phyloP scores from a whole-genome alignment of 1,140 invertebrate species.

The Camponotus floridanus region DNA sequence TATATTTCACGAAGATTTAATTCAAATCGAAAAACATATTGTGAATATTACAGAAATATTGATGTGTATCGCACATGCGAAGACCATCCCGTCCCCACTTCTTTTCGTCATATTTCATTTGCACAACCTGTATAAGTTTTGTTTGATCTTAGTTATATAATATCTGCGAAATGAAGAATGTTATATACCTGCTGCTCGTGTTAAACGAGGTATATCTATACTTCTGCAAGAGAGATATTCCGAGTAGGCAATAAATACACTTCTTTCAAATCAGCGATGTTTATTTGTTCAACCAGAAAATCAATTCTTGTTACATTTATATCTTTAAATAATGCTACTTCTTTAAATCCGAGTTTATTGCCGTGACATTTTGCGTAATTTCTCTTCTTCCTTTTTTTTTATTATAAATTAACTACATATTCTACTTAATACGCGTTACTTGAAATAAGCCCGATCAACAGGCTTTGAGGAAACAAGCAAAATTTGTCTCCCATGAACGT shows the following conservation, averaged over 20 bases:
- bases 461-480: conserved; percentile 9
- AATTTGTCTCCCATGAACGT: neutral
- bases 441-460: conserved; percentile 66
- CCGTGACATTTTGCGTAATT: neutral
- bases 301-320: conserved; percentile 43
- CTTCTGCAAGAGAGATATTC: conserved; percentile 56
- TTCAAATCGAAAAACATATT: conserved; percentile 14
- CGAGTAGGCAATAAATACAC: conserved; percentile 73
- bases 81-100: neutral
- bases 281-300: conserved; percentile 60
- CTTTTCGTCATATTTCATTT: conserved; percentile 33
- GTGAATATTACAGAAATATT: conserved; percentile 14
- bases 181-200: conserved; percentile 53
- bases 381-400: neutral
- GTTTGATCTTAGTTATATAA: conserved; percentile 63
- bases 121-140: conserved; percentile 26
- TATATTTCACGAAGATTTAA: neutral
- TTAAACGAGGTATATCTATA: conserved; percentile 56
- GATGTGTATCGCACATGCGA: conserved; percentile 26
- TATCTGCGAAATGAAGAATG: conserved; percentile 41
- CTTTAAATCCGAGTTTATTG: conserved; percentile 15
- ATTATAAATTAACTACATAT: conserved; percentile 17
- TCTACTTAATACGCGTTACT: neutral
- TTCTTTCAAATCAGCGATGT: conserved; percentile 69
- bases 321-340: conserved; percentile 24